Conservation (phyloP, 2,113 vertebrate genomes). For the Tricholaema leucomelas region DNA sequence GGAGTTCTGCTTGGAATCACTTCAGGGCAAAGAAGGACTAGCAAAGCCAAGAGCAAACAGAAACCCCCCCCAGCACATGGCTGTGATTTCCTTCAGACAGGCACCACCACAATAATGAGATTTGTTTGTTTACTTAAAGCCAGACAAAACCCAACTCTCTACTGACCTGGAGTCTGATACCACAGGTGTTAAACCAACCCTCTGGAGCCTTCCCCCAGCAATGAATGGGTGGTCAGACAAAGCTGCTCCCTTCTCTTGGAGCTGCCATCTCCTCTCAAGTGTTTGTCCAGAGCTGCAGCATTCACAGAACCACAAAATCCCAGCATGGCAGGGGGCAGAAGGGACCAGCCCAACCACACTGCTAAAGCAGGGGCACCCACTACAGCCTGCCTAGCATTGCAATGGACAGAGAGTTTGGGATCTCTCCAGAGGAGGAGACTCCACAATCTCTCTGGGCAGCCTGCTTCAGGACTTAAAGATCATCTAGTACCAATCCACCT, state of each 20-base stretch:
- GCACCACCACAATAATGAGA: neutral
- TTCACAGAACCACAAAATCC: neutral
- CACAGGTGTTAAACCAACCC: neutral
- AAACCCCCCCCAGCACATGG: neutral
- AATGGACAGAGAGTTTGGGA: too few species aligned
- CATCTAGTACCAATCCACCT: too few species aligned
- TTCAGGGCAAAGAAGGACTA: constrained; percentile 12
- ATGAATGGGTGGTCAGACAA: neutral
- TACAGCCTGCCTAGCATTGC: too few species aligned
- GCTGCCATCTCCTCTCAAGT: neutral
- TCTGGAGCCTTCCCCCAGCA: neutral
- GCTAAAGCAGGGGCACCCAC: too few species aligned
- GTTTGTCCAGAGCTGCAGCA: neutral
- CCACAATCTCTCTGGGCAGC: too few species aligned
- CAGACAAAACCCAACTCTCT: neutral
- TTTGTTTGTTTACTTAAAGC: neutral
- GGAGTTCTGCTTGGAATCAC: constrained; percentile 22
- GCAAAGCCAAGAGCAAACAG: constrained; percentile 41
- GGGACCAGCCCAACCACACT: too few species aligned
- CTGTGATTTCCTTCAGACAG: neutral
- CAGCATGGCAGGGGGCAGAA: too few species aligned
- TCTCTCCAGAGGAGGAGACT: too few species aligned
- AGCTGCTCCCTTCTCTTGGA: neutral
- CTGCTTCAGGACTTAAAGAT: too few species aligned
- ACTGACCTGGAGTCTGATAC: neutral